Conservation (phyloP, 2,113 vertebrate species). For the Microcebus ravelobensis region DNA sequence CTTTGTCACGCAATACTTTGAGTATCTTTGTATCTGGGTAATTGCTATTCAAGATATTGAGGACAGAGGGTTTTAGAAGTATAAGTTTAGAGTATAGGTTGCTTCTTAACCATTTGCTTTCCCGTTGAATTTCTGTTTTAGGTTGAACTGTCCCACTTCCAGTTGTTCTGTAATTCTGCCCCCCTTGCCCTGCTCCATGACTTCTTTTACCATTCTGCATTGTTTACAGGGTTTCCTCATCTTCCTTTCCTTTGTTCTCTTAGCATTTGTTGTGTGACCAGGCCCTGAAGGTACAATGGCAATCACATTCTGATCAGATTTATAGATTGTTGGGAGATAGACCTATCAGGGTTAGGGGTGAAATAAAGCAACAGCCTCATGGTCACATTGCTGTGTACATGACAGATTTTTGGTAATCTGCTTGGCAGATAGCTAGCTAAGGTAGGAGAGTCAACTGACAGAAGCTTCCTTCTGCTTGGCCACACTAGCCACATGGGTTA, state of each 20-base stretch:
- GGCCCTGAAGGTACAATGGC: not conserved
- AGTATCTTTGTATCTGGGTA: not conserved
- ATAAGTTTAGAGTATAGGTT: not conserved
- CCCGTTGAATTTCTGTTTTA: not conserved
- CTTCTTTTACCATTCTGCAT: not conserved
- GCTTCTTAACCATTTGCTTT: not conserved
- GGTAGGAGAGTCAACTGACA: not conserved
- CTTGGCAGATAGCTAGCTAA: not conserved
- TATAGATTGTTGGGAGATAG: not conserved
- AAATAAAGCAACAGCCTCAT: not conserved
- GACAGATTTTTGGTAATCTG: not conserved
- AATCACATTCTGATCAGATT: not conserved
- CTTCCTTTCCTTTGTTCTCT: not conserved
- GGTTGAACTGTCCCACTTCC: not conserved
- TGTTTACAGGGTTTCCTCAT: not conserved
- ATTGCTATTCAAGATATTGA: not conserved
- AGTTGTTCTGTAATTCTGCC: not conserved
- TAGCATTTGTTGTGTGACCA: not conserved
- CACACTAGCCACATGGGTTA: fast-evolving
- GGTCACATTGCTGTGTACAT: not conserved
- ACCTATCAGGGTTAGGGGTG: not conserved
- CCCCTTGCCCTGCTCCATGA: not conserved
- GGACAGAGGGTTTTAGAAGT: not conserved
- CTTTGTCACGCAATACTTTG: not conserved
- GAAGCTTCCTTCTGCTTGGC: not conserved